phyloP scores from a whole-genome alignment of 2,888 invertebrate genomes.

The Plebejus melissa region DNA sequence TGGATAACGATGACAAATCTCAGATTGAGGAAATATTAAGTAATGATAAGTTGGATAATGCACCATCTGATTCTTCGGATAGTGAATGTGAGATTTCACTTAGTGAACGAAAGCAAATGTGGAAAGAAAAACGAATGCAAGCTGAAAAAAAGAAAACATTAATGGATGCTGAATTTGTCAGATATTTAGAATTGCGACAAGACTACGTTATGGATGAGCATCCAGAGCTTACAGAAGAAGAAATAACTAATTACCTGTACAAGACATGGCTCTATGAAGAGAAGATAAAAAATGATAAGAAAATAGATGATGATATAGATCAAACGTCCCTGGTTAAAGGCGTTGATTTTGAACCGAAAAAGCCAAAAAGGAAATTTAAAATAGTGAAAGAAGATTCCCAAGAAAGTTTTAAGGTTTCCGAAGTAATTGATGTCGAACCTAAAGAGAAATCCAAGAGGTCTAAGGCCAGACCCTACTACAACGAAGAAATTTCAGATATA shows the following conservation, averaged over 20 bases:
- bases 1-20: constrained; percentile 31
- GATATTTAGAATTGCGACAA: constrained; percentile 70
- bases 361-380: constrained; percentile 51
- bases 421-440: constrained; percentile 36
- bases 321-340: constrained; percentile 59
- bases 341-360: constrained; percentile 49
- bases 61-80: constrained; percentile 44
- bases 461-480: constrained; percentile 57
- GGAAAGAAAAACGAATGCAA: constrained; percentile 39
- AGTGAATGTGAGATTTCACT: constrained; percentile 43
- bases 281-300: constrained; percentile 44
- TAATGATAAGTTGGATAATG: constrained; percentile 38
- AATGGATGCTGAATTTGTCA: constrained; percentile 66
- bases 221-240: constrained; percentile 69
- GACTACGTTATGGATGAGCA: constrained; percentile 72
- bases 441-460: constrained; percentile 67
- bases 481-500: constrained; percentile 62
- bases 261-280: constrained; percentile 70
- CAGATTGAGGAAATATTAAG: constrained; percentile 29
- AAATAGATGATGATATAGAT: constrained; percentile 54
- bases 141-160: constrained; percentile 41
- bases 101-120: constrained; percentile 41
- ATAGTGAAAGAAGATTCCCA: constrained; percentile 45
- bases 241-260: constrained; percentile 68
- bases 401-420: constrained; percentile 31